phyloP scores from a whole-genome alignment of 2,797 vertebrate species.

The Sparidentex hasta region DNA sequence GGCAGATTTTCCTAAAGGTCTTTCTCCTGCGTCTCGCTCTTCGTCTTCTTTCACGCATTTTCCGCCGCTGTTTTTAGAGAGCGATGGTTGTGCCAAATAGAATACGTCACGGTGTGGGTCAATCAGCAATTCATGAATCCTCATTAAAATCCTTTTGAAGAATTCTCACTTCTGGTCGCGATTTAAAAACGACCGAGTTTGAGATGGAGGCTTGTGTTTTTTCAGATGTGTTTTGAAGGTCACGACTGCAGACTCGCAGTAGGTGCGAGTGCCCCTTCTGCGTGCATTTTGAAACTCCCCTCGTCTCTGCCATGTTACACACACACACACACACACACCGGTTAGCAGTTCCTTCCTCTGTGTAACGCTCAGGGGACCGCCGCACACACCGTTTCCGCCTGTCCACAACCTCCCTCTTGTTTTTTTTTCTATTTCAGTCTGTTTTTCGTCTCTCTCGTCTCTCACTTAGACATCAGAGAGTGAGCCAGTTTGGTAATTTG shows the following conservation, averaged over 20 bases:
- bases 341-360: constrained; percentile 87
- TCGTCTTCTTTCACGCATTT: not conserved
- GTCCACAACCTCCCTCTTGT: constrained; percentile 68
- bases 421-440: constrained; percentile 57
- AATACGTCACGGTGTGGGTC: constrained; percentile 26
- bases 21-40: constrained; percentile 12
- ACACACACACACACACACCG: constrained; percentile 66
- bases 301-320: constrained; percentile 28
- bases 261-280: constrained; percentile 35
- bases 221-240: constrained; percentile 34
- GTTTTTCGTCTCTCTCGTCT: constrained; percentile 36
- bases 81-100: constrained; percentile 14
- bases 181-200: not conserved
- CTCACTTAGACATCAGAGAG: constrained; percentile 22
- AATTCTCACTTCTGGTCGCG: not conserved
- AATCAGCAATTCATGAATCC: constrained; percentile 47
- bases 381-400: constrained; percentile 73
- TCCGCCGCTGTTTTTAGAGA: not conserved
- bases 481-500: constrained; percentile 40
- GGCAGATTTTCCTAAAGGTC: constrained; percentile 12
- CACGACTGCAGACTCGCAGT: not conserved
- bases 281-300: constrained; percentile 69
- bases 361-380: constrained; percentile 76
- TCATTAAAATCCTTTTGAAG: constrained; percentile 40
- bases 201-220: constrained; percentile 8